These are phyloP conservation scores for Cremastinae sp. DNA, from an alignment of 2,888 invertebrate genomes.

Conservation along the genomic window DNA sequence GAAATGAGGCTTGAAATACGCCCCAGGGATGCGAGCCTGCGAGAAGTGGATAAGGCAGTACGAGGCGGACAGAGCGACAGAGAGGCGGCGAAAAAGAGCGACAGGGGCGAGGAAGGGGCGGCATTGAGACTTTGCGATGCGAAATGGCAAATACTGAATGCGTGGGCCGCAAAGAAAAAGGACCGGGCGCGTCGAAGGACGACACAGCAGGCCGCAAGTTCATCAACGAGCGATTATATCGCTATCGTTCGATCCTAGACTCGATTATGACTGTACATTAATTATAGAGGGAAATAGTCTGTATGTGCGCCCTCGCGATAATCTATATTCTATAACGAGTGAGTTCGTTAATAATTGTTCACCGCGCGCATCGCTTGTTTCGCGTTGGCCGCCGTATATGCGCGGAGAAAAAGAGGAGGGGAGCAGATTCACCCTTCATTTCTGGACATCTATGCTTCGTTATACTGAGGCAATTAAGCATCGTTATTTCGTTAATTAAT, in stretches of 20 bases:
- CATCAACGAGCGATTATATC: slow-evolving; percentile 51
- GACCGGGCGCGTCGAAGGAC: not conserved
- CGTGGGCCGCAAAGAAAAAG: too few relatives aligned
- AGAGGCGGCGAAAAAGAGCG: slow-evolving; percentile 14
- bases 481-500: slow-evolving; percentile 61
- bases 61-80: not conserved
- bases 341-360: slow-evolving; percentile 56
- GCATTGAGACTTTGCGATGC: slow-evolving; percentile 20
- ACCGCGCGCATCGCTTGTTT: slow-evolving; percentile 22
- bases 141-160: slow-evolving; percentile 14
- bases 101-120: not conserved
- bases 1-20: slow-evolving; percentile 54
- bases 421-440: slow-evolving; percentile 33
- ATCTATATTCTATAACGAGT: slow-evolving; percentile 58
- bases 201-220: slow-evolving; percentile 11
- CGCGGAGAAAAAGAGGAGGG: not conserved
- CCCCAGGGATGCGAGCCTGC: slow-evolving; percentile 16
- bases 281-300: not conserved
- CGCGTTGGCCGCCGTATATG: slow-evolving; percentile 25
- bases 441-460: slow-evolving; percentile 50
- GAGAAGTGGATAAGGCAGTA: slow-evolving; percentile 25
- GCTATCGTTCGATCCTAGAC: slow-evolving; percentile 16
- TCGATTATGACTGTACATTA: slow-evolving; percentile 37
- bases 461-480: slow-evolving; percentile 60
- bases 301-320: slow-evolving; percentile 45